Conservation (phyloP, 2,888 invertebrate genomes). For the Leptopterna dolabrata region DNA sequence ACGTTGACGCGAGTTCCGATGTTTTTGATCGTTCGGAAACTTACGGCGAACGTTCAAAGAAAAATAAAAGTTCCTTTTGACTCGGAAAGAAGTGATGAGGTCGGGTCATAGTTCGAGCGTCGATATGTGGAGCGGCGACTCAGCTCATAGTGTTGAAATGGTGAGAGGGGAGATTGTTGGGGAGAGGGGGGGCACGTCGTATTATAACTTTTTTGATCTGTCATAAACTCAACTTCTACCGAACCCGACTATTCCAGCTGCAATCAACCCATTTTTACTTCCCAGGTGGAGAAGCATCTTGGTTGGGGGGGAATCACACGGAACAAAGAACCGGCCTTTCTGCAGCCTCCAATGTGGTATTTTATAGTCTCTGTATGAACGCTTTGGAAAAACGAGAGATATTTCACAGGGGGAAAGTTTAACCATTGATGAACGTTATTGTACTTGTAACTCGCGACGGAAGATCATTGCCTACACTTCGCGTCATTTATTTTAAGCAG, state of each 20-base stretch:
- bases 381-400: neutral
- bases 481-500: too few species aligned
- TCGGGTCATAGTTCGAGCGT: too few species aligned
- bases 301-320: neutral
- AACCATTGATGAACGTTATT: neutral
- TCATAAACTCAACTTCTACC: neutral
- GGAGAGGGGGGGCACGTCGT: neutral
- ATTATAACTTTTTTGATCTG: neutral
- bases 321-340: neutral
- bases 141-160: too few species aligned
- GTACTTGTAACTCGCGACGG: neutral
- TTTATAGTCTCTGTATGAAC: neutral
- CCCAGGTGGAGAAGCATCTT: neutral
- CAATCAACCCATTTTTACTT: constrained; percentile 7
- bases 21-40: too few species aligned
- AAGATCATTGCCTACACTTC: neutral
- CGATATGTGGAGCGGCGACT: too few species aligned
- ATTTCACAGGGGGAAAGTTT: neutral
- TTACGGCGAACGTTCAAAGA: too few species aligned
- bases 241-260: neutral
- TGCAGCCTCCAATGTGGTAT: neutral
- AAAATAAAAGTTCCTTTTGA: too few species aligned
- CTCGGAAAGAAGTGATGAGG: too few species aligned
- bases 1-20: too few species aligned
- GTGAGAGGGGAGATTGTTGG: neutral